A percentile compares a stretch with the other conserved stretches of the same genome.
phyloP scores from a whole-genome alignment of 2,888 invertebrate genomes.

The Noctua janthina region DNA sequence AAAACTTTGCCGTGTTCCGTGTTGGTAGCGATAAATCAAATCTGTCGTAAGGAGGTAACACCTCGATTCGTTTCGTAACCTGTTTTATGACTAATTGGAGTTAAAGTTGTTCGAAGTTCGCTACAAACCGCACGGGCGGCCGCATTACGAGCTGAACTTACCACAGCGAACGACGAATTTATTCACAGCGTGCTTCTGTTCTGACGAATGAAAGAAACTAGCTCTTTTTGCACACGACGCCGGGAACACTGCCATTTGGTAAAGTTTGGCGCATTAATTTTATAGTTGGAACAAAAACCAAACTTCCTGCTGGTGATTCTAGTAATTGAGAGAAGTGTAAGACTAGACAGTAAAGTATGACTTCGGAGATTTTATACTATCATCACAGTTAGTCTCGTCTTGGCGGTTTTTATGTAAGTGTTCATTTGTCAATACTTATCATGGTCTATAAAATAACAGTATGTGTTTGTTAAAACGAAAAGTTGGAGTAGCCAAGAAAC shows the following conservation, averaged over 20 bases:
- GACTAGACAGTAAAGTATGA: slow-evolving; percentile 42
- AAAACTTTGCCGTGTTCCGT: slow-evolving; percentile 50
- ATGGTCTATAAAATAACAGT: slow-evolving; percentile 23
- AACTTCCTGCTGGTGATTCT: slow-evolving; percentile 46
- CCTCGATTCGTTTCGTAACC: slow-evolving; percentile 55
- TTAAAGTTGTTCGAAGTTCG: slow-evolving; percentile 66
- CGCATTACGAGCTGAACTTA: slow-evolving; percentile 65
- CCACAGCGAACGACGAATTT: slow-evolving; percentile 59
- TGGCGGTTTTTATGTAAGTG: slow-evolving; percentile 30
- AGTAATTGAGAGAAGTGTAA: slow-evolving; percentile 52
- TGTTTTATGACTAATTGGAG: slow-evolving; percentile 68
- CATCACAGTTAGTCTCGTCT: slow-evolving; percentile 10
- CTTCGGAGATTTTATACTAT: slow-evolving; percentile 9
- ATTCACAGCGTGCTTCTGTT: slow-evolving; percentile 56
- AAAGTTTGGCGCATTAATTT: slow-evolving; percentile 60
- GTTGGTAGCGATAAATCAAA: slow-evolving; percentile 55
- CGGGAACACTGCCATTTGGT: slow-evolving; percentile 56
- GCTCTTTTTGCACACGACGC: slow-evolving; percentile 50
- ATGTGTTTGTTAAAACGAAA: slow-evolving; percentile 26
- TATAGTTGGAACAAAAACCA: slow-evolving; percentile 53
- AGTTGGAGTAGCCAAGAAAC: slow-evolving; percentile 40
- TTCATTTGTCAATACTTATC: slow-evolving; percentile 31
- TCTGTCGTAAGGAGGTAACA: slow-evolving; percentile 54
- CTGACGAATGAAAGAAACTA: slow-evolving; percentile 56
- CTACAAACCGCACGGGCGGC: slow-evolving; percentile 62